Percentiles rank a stretch among this genome's conserved stretches.
phyloP scores from a whole-genome alignment of 2,888 invertebrate genomes.

The Lomographa bimaculata region DNA sequence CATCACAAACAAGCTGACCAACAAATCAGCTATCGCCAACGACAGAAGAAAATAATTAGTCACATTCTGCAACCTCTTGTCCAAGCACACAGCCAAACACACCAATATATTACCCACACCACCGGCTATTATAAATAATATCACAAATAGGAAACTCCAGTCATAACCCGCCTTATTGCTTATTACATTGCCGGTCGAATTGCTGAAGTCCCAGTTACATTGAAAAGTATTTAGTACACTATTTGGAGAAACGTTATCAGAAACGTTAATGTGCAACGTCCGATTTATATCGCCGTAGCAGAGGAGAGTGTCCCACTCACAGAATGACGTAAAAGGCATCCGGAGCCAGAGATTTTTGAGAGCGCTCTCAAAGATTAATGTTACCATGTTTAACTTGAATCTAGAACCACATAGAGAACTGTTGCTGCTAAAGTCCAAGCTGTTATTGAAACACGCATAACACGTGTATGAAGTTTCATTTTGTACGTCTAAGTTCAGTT shows the following conservation, averaged over 20 bases:
- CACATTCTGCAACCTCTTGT: conserved; percentile 95
- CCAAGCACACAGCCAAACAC: conserved; percentile 95
- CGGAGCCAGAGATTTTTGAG: conserved; percentile 69
- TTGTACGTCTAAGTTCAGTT: conserved; percentile 67
- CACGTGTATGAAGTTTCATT: conserved; percentile 77
- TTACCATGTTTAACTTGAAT: conserved; percentile 70
- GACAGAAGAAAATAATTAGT: conserved; percentile 98
- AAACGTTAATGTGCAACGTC: conserved; percentile 63
- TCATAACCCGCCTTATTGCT: conserved; percentile 79
- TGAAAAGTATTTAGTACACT: conserved; percentile 56
- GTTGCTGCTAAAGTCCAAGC: conserved; percentile 57
- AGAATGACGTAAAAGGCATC: conserved; percentile 57
- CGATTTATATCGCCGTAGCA: conserved; percentile 63
- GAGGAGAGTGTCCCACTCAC: conserved; percentile 59
- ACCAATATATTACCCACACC: conserved; percentile 96
- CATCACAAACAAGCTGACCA: conserved; percentile 98
- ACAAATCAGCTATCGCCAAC: conserved; percentile 95
- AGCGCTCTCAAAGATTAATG: conserved; percentile 67
- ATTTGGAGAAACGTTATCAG: conserved; percentile 43
- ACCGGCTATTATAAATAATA: conserved; percentile 93
- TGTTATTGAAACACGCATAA: conserved; percentile 54
- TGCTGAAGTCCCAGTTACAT: conserved; percentile 64
- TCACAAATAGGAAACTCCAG: conserved; percentile 93
- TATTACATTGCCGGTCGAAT: conserved; percentile 46
- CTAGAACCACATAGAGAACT: conserved; percentile 62